A percentile compares a stretch with the other conserved stretches of the same genome.
phyloP scores from a whole-genome alignment of 2,797 vertebrate species.

The Tapera naevia region DNA sequence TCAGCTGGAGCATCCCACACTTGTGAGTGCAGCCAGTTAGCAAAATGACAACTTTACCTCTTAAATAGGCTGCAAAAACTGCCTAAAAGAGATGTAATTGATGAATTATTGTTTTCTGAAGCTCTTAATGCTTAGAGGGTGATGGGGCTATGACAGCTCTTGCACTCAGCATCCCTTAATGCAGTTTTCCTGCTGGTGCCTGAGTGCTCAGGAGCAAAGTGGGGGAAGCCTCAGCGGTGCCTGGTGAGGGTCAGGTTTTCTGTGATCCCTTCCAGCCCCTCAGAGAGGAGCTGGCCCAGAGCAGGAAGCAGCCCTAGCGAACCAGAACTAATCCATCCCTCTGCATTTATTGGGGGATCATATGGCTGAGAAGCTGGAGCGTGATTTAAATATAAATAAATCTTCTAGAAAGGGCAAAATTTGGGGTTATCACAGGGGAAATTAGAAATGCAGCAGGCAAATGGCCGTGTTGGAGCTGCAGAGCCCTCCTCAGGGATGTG shows the following conservation, averaged over 20 bases:
- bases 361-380: not conserved
- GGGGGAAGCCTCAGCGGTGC: not conserved
- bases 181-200: not conserved
- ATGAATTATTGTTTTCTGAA: not conserved
- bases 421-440: not conserved
- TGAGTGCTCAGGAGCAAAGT: rapidly evolving
- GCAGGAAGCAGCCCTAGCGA: not conserved
- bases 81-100: not conserved
- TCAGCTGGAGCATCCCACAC: not conserved
- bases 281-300: not conserved
- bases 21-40: not conserved
- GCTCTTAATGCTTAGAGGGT: not conserved
- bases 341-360: not conserved
- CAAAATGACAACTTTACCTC: not conserved
- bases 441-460: rapidly evolving
- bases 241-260: not conserved
- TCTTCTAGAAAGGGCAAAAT: not conserved
- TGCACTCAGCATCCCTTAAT: not conserved
- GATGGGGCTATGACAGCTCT: not conserved
- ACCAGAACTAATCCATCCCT: not conserved
- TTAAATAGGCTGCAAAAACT: not conserved
- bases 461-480: not conserved
- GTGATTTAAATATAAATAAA: conserved; percentile 8
- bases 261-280: not conserved
- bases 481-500: not conserved